Evolutionary conservation across 2,797 vertebrate genomes (phyloP), one percentile per base, ranked within the genome.

Genomic region (Anableps anableps): DNA sequence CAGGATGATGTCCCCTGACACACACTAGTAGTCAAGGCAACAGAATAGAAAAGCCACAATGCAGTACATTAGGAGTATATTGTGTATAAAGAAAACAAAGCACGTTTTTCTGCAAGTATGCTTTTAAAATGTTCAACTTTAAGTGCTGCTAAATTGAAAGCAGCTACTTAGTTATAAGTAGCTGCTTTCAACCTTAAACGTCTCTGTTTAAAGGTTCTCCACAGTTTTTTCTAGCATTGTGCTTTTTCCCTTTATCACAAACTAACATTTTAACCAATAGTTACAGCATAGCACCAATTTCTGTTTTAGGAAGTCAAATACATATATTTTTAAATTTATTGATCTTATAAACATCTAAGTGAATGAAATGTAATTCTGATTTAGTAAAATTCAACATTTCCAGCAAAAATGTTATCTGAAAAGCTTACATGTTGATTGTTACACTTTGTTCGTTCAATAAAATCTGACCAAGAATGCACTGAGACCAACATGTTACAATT

Each of bases 21-120:
- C 94, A 93, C 92, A 83, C 85, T 91, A 91, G 94, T 95, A 85
- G 93, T 83, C 93, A 94, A 90, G 94, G 94, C 91, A 94, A 95
- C 95, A 84, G 86, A 72, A 79, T 88, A 85, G 88, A 87, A 84
- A 85, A 81, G 82, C 78, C 79, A 26, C 72, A 5, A 23, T 31
- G 34, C 6, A 45, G 68, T 29, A 45, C 68, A 45, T 71, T 19
- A 45, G 41, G n/a, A 47, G 26, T 2, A n/a, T n/a, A n/a, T n/a
- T n/a, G n/a, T n/a, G n/a, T n/a, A n/a, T n/a, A 70, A 70, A 70
- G 38, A 70, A 70, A 68, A 68, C 34, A 26, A 43, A 70, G 66
- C 38, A 47, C 2, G 26, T 71, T 71, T 29, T 71, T 45, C 66
- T 13, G 23, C 36, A 43, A 26, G 38, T 14, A 2, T 16, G 66